phyloP scores from a whole-genome alignment of 2,888 invertebrate genomes.

The Leptogaster cylindrica region DNA sequence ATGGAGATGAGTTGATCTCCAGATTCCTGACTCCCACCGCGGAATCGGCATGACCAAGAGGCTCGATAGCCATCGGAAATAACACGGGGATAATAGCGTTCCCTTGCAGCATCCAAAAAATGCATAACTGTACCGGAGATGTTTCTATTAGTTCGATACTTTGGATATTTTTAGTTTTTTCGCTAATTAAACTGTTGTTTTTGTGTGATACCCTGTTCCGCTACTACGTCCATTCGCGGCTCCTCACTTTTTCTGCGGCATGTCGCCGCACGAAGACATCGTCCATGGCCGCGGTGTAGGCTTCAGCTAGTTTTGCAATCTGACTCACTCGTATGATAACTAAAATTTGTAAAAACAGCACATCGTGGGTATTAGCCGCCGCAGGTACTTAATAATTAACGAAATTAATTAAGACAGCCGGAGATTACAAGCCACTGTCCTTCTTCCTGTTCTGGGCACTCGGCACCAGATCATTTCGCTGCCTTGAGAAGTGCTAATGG shows the following conservation, averaged over 20 bases:
- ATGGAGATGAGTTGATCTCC: conserved; percentile 25
- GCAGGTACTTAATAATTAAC: neutral
- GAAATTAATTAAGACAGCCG: neutral
- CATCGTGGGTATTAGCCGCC: too few species aligned
- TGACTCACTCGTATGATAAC: too few species aligned
- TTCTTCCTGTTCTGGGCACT: neutral
- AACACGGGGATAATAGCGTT: neutral
- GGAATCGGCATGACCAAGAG: neutral
- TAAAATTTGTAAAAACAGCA: too few species aligned
- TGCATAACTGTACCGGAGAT: conserved; percentile 7
- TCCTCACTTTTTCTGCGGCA: neutral
- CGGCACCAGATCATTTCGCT: too few species aligned
- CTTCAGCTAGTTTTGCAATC: too few species aligned
- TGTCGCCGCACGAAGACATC: too few species aligned
- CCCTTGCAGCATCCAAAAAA: conserved; percentile 4
- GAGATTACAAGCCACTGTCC: neutral
- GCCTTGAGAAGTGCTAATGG: too few species aligned
- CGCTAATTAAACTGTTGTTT: conserved; percentile 24
- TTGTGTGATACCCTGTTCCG: neutral
- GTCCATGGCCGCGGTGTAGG: too few species aligned
- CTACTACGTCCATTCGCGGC: too few species aligned
- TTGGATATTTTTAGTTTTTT: conserved; percentile 22
- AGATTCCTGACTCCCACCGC: conserved; percentile 29
- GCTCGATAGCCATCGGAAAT: conserved; percentile 7
- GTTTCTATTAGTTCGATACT: conserved; percentile 23